Base-by-base conservation (phyloP, 2,797 vertebrate genomes). In the Holocentrus rufus region DNA sequence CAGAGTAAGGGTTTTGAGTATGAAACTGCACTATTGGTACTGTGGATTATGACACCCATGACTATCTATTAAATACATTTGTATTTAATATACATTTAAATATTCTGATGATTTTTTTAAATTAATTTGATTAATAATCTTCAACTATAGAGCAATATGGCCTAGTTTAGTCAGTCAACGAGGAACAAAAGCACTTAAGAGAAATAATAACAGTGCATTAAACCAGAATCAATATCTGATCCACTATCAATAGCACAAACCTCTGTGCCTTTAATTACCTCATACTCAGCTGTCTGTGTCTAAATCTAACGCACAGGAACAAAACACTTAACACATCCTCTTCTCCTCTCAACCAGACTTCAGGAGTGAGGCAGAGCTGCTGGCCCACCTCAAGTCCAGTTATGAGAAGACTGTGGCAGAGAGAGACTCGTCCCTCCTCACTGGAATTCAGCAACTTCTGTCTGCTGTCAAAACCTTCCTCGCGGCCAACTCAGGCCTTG, bases 361-460 rank as follows among this genome's bases (percentile, higher is more conserved):
- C 82, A 93, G 88, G 74, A 95, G 90, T n/a, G 94, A 97, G 82
- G 93, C 92, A 27, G 96, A 97, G 50, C 91, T 99, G 75, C 82
- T 95, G 39, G 93, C 92, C 39, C 90, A 96, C 67, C 83, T 98
- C 78, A 91, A 53, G 66, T 80, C 91, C 42, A 90, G 78, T 53
- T 98, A 98, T 82, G 93, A 94, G 65, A 95, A 94, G 71, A 87
- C 91, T 20, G 57, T 96, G 60, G 77, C 85, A 13, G 82, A 94
- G 11, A 93, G 83, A 80, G 89, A 92, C 46, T 49, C 71, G 18
- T 56, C 83, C n/a, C 84, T 95, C 31, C 56, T 91, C 34, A 69
- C 64, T 0, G 92, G 82, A 72, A 94, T 93, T 67, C 94, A 87
- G 71, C 93, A 92, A 76, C 87, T 95, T 60, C 80, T 98, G 52